Evolutionary conservation across 2,888 invertebrate genomes (phyloP).

Genomic region (Chymomyza fuscimana): DNA sequence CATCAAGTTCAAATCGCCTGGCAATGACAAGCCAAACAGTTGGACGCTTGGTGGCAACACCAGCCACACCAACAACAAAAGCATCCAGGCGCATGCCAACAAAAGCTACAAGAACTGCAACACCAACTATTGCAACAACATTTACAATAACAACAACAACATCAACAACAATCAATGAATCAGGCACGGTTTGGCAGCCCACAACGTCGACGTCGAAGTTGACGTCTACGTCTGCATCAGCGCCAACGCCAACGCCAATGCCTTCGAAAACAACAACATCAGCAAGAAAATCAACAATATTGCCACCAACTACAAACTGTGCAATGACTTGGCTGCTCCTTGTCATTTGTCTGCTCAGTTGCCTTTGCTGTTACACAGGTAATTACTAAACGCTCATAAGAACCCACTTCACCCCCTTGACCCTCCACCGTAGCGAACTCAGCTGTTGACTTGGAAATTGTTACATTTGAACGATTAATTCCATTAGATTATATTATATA

Average conservation of each 20-base stretch:
- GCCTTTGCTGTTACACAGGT: conserved; percentile 65
- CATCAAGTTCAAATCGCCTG: neutral
- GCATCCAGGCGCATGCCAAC: conserved; percentile 4
- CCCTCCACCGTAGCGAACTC: too few species aligned
- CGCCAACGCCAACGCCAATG: neutral
- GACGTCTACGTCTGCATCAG: conserved; percentile 25
- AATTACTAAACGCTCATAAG: conserved; percentile 35
- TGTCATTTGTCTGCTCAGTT: conserved; percentile 57
- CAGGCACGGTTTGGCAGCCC: conserved; percentile 30
- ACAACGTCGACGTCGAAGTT: conserved; percentile 34
- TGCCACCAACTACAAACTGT: conserved; percentile 37
- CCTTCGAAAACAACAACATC: neutral
- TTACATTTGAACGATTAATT: neutral
- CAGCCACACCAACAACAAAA: conserved; percentile 4
- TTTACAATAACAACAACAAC: conserved; percentile 26
- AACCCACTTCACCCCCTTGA: too few species aligned
- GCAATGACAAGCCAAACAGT: conserved; percentile 1
- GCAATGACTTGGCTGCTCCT: conserved; percentile 59
- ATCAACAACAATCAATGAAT: conserved; percentile 9
- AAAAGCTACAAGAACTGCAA: conserved; percentile 10
- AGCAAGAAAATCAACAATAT: neutral
- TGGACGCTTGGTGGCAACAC: conserved; percentile 2
- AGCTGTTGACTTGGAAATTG: too few species aligned
- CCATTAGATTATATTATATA: neutral
- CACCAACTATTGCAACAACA: conserved; percentile 16